Evolutionary conservation across 1,140 invertebrate genomes (phyloP), one percentile per base, ranked within the genome.

Genomic region (Bombyx mandarina): DNA sequence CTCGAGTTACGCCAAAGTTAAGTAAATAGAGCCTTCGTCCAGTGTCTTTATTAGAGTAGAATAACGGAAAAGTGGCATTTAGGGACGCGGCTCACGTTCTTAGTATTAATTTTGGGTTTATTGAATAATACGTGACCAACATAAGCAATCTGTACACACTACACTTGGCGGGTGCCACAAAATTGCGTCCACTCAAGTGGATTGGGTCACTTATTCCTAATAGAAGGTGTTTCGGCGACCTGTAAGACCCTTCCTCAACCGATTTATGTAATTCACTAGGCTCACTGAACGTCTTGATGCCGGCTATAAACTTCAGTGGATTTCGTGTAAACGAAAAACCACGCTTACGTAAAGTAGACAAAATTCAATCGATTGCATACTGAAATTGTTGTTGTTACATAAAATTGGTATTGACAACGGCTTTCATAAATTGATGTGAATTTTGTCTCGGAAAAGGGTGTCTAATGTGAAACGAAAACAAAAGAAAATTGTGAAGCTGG

Each of bases 51-150:
- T 79, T 78, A 75, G 63, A 71, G 54, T 57, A 61, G 70, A 66
- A 73, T 71, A 75, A 67, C 61, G 58, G 61, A 69, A 66, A 67
- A 73, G 62, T 70, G 65, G 51, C 64, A 66, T 69, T 75, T 56
- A 46, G 7, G 52, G 43, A 73, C 56, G 58, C 71, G 45, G 54
- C 69, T 73, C 79, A 79, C 79, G 79, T 82, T 49, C 65, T 9
- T 65, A 66, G 73, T 82, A 78, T 82, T 82, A 82, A 82, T 82
- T 78, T 78, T 77, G 72, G 73, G 77, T 75, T 79, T 82, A 82
- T 79, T 78, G 75, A 79, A 82, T 79, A 77, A 78, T 75, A 82
- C 79, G 77, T 82, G 79, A 77, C 67, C 67, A 54, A 63, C 71
- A 80, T 81, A 68, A 54, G 57, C 60, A 70, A 79, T 75, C 58